Percentiles rank a stretch among this genome's conserved stretches.
Conservation (phyloP, 2,797 vertebrate genomes). For the Pseudochirops corinnae region DNA sequence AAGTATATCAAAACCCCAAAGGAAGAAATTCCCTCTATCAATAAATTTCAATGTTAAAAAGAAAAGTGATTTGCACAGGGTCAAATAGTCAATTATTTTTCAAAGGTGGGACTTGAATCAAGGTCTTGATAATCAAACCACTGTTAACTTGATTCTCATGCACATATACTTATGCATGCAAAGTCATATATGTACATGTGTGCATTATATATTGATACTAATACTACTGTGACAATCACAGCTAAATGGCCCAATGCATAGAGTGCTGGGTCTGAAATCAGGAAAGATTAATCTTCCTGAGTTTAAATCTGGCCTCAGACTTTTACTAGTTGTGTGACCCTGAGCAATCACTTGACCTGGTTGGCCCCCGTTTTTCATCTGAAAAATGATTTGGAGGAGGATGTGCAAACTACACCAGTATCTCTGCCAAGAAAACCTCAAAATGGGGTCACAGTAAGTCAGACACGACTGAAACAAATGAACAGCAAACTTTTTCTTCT, state of each 20-base stretch:
- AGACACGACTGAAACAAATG: neutral
- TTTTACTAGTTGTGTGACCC: neutral
- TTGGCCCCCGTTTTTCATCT: neutral
- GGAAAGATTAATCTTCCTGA: neutral
- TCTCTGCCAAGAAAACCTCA: neutral
- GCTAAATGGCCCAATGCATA: neutral
- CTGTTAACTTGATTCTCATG: neutral
- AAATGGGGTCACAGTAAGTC: neutral
- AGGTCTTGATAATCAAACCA: neutral
- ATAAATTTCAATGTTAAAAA: neutral
- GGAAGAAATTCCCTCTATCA: neutral
- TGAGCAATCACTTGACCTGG: neutral
- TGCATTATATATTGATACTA: neutral
- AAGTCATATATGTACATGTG: neutral
- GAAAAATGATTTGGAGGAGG: neutral
- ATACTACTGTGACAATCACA: too few species aligned
- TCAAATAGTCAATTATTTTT: neutral
- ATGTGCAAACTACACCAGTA: neutral
- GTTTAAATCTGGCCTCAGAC: neutral
- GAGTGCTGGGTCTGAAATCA: neutral
- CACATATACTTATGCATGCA: neutral
- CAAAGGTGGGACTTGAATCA: neutral
- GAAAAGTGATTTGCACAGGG: neutral
- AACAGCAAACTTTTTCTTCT: neutral
- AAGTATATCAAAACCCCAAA: neutral